Base-by-base conservation (phyloP, 2,797 vertebrate genomes). In the Sebastes miniatus region DNA sequence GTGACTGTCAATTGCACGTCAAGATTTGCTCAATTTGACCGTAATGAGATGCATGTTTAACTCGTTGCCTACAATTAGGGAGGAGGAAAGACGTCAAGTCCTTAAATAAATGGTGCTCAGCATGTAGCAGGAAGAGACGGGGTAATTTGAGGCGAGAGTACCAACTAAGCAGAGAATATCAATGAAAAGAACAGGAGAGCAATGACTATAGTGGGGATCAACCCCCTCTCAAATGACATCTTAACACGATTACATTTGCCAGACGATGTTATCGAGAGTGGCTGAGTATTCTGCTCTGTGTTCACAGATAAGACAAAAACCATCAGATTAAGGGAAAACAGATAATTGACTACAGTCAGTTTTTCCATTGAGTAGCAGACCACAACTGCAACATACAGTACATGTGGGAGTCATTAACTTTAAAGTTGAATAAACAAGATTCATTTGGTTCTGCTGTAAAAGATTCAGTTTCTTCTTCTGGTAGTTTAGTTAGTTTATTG, bases 61-160 rank as follows among this genome's bases (percentile, higher is more conserved):
- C 65, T 76, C 13, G 7, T 39, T 29, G 29, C 71, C 83, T 84
- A 31, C 81, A 85, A 90, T 92, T 90, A 90, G 50, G 73, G 76
- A 69, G 81, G 89, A 83, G 76, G 70, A 12, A 76, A 73, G 76
- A 81, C 14, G 56, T 87, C 84, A 80, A 86, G 79, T 56, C 18
- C 61, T 77, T 77, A 67, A 80, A 83, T 76, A 79, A 84, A 85
- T 24, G 61, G 63, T 50, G 57, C 50, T 78, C 24, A 61, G 84
- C 52, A 59, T 67, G 70, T 34, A 32, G 68, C 8, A 68, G 75
- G 54, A 77, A 76, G 73, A 81, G 62, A 64, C 43, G 3, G 32
- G 67, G 39, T 80, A 73, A 84, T 86, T 74, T 68, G 43, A 79
- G 76, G 29, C 27, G 6, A 68, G 8, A 67, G 18, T 14, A 47